Percentiles rank a stretch among this genome's conserved stretches.
Evolutionary conservation across 1,140 invertebrate species (phyloP).

Genomic region (Drosophila mojavensis): DNA sequence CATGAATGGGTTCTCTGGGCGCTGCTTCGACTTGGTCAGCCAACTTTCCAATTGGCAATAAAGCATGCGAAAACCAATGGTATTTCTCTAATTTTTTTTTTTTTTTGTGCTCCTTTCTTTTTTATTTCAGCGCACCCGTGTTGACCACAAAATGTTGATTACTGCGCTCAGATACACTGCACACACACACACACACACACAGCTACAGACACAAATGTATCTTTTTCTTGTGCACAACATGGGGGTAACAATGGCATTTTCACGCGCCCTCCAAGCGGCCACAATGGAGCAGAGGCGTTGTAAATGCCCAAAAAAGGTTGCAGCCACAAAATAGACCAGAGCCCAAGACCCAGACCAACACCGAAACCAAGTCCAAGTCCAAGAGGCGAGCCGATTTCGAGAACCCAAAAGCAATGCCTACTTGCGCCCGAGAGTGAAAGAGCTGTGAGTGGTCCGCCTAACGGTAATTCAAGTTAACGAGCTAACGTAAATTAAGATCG

Average conservation of each 20-base stretch:
- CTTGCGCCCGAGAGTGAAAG: constrained; percentile 55
- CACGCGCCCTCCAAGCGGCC: constrained; percentile 69
- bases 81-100: constrained; percentile 51
- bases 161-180: constrained; percentile 58
- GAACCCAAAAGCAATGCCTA: constrained; percentile 9
- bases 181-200: constrained; percentile 6
- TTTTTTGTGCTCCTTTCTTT: constrained; percentile 32
- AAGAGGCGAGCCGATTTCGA: too few species aligned
- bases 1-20: constrained; percentile 63
- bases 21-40: constrained; percentile 40
- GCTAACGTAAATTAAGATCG: constrained; percentile 82
- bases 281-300: constrained; percentile 76
- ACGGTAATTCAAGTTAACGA: constrained; percentile 80
- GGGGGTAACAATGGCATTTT: constrained; percentile 67
- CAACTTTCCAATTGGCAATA: constrained; percentile 82
- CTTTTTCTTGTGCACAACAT: constrained; percentile 1
- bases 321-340: constrained; percentile 48
- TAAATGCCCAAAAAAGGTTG: constrained; percentile 79
- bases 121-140: constrained; percentile 34
- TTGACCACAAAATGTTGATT: constrained; percentile 82
- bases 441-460: constrained; percentile 46
- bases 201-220: constrained; percentile 23
- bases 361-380: background rate
- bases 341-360: background rate
- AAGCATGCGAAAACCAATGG: constrained; percentile 78